Evolutionary conservation across 2,113 vertebrate genomes (phyloP), one percentile per base, ranked within the genome.

Genomic region (Zosterops borbonicus): DNA sequence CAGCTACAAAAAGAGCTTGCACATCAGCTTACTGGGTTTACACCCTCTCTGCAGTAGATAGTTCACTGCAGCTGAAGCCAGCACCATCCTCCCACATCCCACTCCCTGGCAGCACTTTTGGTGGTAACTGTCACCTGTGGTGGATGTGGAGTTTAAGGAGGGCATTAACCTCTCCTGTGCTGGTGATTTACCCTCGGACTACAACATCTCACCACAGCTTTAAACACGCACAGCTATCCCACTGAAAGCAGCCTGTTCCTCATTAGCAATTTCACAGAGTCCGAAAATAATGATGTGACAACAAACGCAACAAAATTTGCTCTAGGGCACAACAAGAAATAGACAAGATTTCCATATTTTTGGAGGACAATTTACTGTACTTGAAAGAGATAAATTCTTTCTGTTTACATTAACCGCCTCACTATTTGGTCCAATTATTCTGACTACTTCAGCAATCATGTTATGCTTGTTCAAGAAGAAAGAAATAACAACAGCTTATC

Each of bases 401-500:
- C 97, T 97, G 97, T 98, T 97, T 98, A 97, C 97, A 97, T 98
- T 97, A 98, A 97, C 98, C 6, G 96, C 97, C 90, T 96, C 97
- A 98, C 98, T 98, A 97, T 97, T 98, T 98, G 97, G 97, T 97
- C 97, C 97, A 98, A 98, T 98, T 98, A 98, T 98, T 98, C 97
- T 95, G 90, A 95, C 95, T 96, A 97, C 97, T 98, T 97, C 97
- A 97, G 98, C 97, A 98, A 98, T 98, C 98, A 98, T 98, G 98
- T 98, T 96, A 95, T 56, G 94, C 98, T 98, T 98, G 98, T 98
- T 98, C 96, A 92, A 97, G 97, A 98, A 98, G 98, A 98, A 98
- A 98, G 98, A 98, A 98, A 98, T 98, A 98, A 98, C 98, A 98
- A 98, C 98, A 98, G 98, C 98, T 98, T 98, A 97, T 98, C 98